Evolutionary conservation across 2,797 vertebrate species (phyloP), one percentile per base, ranked within the genome.

Genomic region (Sebastes steindachneri): DNA sequence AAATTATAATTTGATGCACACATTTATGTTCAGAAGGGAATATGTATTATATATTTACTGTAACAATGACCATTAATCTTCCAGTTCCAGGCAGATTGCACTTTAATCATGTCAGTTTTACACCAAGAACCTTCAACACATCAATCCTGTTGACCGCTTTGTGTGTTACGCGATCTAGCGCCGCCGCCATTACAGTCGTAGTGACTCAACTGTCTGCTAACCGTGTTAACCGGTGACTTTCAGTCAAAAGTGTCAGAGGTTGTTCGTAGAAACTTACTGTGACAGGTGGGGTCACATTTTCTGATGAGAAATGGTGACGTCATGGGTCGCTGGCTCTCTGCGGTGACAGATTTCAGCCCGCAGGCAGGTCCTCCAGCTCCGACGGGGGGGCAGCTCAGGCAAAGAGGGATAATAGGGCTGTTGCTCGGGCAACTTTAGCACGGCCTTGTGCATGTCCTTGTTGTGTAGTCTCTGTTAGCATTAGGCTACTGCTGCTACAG

Each of bases 271-370:
- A 45, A 45, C 37, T 41, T 41, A 41, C 12, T 0, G 37, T 41
- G 37, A 41, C 12, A 0, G 14, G 37, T 41, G 45, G 17, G 7
- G 45, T 48, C 45, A 45, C 41, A 19, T 48, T 48, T 48, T 48
- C 45, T 19, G 45, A 48, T 3, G 17, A 48, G 15, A 48, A 48
- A 48, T 19, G 45, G 17, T 48, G 45, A 48, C 17, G 7, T 48
- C 41, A 45, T 48, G 45, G 0, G 17, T 48, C 0, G 45, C 45
- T 48, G 15, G 0, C 45, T 48, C 45, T 19, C 45, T 19, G 17
- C 45, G 7, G 45, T 48, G 15, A 48, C 45, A 48, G 15, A 48
- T 48, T 48, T 48, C 45, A 2, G 19, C 7, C 48, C 8, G 14
- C 3, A 51, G 19, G 48, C 48, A n/a, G 19, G 17, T n/a, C 48